These are phyloP conservation scores for Trissonchulus latispiculum DNA, from an alignment of 2,888 invertebrate genomes.

Conservation along the genomic window DNA sequence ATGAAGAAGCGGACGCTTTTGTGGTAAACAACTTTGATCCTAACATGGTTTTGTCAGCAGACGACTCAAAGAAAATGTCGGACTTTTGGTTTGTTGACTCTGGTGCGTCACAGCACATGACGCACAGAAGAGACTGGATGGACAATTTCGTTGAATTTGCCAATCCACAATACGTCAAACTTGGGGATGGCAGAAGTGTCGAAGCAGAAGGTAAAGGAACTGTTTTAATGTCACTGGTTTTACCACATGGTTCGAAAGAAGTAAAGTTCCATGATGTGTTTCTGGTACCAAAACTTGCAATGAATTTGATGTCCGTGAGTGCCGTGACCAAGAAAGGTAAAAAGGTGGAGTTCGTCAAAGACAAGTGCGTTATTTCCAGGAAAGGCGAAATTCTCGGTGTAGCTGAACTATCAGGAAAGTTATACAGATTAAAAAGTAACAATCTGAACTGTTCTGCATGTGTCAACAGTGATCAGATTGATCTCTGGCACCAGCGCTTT, in stretches of 20 bases:
- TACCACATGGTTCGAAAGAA: not conserved
- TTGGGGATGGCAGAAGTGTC: not conserved
- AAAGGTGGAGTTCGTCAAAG: not conserved
- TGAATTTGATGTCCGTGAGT: not conserved
- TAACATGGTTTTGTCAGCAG: not conserved
- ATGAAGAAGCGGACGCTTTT: not conserved
- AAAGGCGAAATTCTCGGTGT: not conserved
- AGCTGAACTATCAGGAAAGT: not conserved
- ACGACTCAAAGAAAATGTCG: not conserved
- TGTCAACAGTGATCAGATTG: not conserved
- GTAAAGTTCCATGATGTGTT: not conserved
- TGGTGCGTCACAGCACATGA: conserved; percentile 8
- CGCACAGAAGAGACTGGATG: not conserved
- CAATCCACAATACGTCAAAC: not conserved
- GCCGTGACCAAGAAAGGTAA: not conserved
- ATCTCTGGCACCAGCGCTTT: not conserved
- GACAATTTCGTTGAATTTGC: not conserved
- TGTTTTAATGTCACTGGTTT: not conserved
- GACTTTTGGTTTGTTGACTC: not conserved
- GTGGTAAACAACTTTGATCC: not conserved
- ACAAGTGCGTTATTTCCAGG: not conserved
- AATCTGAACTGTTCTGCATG: not conserved
- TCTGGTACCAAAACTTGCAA: not conserved
- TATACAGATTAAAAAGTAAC: not conserved
- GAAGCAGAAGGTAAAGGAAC: not conserved